phyloP scores from a whole-genome alignment of 2,797 vertebrate species.

The Pseudochirops corinnae region DNA sequence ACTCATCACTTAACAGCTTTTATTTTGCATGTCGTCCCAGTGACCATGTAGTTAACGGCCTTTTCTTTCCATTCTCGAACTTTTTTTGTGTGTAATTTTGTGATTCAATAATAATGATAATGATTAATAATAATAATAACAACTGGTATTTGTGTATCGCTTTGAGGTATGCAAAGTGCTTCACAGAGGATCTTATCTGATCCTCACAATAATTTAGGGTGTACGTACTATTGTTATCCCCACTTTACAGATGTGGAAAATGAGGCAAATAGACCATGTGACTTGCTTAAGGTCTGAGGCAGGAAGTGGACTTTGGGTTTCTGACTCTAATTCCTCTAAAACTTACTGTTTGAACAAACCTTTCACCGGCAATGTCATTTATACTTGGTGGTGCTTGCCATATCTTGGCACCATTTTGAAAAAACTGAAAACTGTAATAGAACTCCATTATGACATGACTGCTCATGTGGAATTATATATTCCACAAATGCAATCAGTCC shows the following conservation, averaged over 20 bases:
- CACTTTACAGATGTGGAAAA: neutral
- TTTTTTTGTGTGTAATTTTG: neutral
- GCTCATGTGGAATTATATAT: neutral
- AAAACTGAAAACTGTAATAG: slow-evolving; percentile 21
- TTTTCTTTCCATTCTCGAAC: neutral
- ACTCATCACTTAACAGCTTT: slow-evolving; percentile 15
- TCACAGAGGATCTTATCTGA: neutral
- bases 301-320: neutral
- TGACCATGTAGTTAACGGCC: neutral
- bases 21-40: neutral
- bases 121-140: neutral
- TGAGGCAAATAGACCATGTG: neutral
- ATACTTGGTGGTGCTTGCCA: neutral
- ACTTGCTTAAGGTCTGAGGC: neutral
- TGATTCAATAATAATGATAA: neutral
- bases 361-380: neutral
- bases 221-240: neutral
- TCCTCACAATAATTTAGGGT: neutral
- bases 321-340: neutral
- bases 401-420: neutral
- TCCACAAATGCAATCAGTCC: neutral
- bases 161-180: neutral
- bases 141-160: neutral
- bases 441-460: slow-evolving; percentile 37
- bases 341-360: neutral